phyloP scores from a whole-genome alignment of 2,113 vertebrate species.

The Vireo altiloquus region DNA sequence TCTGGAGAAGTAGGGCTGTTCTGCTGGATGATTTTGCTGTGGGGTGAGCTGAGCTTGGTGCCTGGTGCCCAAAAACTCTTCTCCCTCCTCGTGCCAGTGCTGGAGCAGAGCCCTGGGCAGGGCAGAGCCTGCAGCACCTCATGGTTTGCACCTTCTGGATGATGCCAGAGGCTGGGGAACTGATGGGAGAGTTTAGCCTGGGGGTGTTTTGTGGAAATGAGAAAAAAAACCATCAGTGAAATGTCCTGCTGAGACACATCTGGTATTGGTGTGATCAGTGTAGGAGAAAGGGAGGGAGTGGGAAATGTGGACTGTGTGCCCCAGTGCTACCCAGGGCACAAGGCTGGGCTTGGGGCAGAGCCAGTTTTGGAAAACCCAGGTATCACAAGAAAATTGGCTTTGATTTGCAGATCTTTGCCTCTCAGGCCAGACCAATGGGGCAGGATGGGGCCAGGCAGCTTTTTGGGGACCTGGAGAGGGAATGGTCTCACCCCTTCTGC shows the following conservation, averaged over 20 bases:
- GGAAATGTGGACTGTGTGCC: not conserved
- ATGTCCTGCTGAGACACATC: not conserved
- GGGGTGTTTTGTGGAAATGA: not conserved
- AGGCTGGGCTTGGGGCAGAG: not conserved
- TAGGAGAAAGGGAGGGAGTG: not conserved
- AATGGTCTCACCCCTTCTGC: not conserved
- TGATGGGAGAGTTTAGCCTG: not conserved
- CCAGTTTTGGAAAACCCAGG: not conserved
- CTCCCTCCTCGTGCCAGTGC: accelerated
- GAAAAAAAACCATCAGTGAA: not conserved
- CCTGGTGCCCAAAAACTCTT: not conserved
- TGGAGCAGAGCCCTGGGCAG: not conserved
- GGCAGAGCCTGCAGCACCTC: not conserved
- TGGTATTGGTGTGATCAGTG: not conserved
- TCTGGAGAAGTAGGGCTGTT: not conserved
- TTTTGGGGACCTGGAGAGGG: not conserved
- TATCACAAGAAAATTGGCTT: not conserved
- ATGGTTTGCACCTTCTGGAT: not conserved
- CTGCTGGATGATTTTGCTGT: not conserved
- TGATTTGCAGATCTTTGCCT: not conserved
- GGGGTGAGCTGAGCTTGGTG: not conserved
- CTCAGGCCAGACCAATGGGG: not conserved
- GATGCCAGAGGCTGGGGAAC: not conserved
- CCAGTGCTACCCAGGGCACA: not conserved
- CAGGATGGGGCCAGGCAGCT: not conserved